A percentile compares a stretch with the other conserved stretches of the same genome.
Conservation (phyloP, 2,797 vertebrate species). For the Tympanoctomys barrerae region DNA sequence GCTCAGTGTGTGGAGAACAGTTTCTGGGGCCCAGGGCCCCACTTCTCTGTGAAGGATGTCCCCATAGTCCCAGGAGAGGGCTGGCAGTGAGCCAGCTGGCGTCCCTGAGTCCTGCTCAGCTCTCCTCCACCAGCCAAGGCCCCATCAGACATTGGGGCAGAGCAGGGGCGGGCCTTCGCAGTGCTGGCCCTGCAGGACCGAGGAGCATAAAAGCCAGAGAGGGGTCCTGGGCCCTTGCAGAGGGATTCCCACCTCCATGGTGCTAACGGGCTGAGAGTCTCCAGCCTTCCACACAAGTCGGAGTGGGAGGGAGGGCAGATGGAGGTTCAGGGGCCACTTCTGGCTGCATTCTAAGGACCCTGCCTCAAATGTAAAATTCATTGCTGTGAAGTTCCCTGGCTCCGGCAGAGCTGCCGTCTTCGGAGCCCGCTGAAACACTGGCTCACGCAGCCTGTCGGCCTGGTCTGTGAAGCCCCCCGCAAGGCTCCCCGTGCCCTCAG, state of each 20-base stretch:
- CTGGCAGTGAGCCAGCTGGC: background rate
- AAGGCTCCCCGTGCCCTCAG: fast-evolving
- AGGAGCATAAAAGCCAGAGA: background rate
- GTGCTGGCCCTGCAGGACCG: background rate
- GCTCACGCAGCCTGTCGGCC: background rate
- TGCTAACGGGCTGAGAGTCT: background rate
- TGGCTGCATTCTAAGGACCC: constrained; percentile 27
- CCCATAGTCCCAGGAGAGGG: background rate
- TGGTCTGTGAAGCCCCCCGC: background rate
- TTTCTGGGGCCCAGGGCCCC: background rate
- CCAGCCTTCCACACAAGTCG: background rate
- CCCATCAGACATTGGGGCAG: no score
- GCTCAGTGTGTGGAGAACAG: no score
- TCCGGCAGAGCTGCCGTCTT: constrained; percentile 69
- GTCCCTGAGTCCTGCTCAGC: background rate
- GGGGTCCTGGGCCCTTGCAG: background rate
- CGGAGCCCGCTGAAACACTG: constrained; percentile 45
- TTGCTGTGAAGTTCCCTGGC: constrained; percentile 64
- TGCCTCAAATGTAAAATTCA: constrained; percentile 65
- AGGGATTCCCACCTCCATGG: background rate
- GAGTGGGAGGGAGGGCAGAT: no score
- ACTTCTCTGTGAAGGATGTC: no score
- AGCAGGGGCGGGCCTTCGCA: background rate
- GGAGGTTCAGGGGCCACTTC: background rate
- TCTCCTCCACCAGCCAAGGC: background rate